Conservation (phyloP, 2,888 invertebrate species). For the Drosophila anceps region DNA sequence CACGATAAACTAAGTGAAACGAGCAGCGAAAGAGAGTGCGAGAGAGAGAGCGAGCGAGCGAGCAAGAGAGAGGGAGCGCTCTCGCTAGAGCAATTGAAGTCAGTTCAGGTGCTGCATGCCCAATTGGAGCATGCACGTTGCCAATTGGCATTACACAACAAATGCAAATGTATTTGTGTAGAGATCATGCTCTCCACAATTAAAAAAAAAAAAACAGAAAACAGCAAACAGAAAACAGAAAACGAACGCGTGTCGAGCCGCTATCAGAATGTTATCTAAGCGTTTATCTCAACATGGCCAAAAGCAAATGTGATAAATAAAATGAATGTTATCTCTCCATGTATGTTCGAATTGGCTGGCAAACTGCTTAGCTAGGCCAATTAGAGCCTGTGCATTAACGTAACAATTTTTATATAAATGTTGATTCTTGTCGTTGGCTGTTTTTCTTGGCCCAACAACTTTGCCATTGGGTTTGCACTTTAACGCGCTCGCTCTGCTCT, state of each 20-base stretch:
- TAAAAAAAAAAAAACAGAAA: background rate
- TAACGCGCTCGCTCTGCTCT: background rate
- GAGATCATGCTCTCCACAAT: slow-evolving; percentile 10
- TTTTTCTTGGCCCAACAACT: slow-evolving; percentile 33
- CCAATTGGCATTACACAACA: slow-evolving; percentile 31
- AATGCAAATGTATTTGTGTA: slow-evolving; percentile 6
- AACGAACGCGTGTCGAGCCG: background rate
- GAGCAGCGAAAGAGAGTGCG: background rate
- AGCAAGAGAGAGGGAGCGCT: background rate
- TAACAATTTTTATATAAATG: background rate
- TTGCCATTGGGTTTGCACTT: slow-evolving; percentile 33
- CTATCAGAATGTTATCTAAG: slow-evolving; percentile 40
- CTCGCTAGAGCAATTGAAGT: slow-evolving; percentile 1
- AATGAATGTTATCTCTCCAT: slow-evolving; percentile 29
- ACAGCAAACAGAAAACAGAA: background rate
- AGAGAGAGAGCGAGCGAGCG: background rate
- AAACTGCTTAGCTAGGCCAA: slow-evolving; percentile 29
- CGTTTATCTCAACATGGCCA: slow-evolving; percentile 38
- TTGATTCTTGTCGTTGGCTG: slow-evolving; percentile 6
- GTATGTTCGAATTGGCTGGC: background rate
- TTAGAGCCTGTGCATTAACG: slow-evolving; percentile 32
- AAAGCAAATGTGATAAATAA: slow-evolving; percentile 27
- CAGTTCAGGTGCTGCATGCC: slow-evolving; percentile 35
- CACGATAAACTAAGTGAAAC: slow-evolving; percentile 9
- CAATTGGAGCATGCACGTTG: slow-evolving; percentile 39